These are phyloP conservation scores for Himalopsyche anomala DNA, from an alignment of 2,888 invertebrate genomes.

Conservation along the genomic window DNA sequence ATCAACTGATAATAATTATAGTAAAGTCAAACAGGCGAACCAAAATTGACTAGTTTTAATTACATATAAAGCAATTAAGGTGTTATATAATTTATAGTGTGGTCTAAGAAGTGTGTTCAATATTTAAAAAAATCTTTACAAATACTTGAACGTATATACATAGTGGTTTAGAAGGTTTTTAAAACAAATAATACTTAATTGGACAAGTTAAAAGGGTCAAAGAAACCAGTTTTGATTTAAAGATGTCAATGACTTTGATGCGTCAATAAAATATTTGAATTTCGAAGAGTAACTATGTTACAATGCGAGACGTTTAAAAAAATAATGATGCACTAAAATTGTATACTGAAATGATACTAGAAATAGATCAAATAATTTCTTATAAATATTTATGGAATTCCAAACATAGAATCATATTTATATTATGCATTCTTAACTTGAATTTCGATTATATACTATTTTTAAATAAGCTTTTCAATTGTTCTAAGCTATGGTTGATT, in stretches of 20 bases:
- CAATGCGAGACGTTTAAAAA: too few species aligned
- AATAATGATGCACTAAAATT: too few species aligned
- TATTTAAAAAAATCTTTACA: neutral
- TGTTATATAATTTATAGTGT: neutral
- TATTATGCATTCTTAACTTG: too few species aligned
- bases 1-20: neutral
- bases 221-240: neutral
- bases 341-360: too few species aligned
- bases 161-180: neutral
- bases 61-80: neutral
- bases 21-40: neutral
- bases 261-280: conserved; percentile 1
- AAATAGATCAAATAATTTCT: too few species aligned
- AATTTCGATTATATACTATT: too few species aligned
- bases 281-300: too few species aligned
- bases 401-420: too few species aligned
- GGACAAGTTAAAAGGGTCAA: neutral
- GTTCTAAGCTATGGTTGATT: too few species aligned
- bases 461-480: too few species aligned
- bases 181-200: neutral
- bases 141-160: neutral
- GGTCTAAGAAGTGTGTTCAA: neutral
- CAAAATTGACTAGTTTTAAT: neutral
- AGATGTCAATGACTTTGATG: conserved; percentile 16
- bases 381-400: too few species aligned